phyloP scores from a whole-genome alignment of 2,113 vertebrate species.

The Hemiprocne comata region DNA sequence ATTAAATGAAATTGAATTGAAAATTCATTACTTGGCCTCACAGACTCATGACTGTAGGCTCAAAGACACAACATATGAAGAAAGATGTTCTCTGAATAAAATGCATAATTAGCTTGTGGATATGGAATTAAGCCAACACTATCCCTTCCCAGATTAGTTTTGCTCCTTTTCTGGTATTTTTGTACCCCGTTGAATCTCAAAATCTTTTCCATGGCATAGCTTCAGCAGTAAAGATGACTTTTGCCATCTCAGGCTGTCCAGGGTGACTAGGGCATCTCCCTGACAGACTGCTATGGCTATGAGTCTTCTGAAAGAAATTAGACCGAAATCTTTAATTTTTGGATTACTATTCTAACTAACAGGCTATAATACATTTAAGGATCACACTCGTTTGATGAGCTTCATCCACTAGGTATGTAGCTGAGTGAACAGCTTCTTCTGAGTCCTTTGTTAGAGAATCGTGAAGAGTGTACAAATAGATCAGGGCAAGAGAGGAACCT shows the following conservation, averaged over 20 bases:
- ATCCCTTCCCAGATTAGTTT: neutral
- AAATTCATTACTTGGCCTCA: neutral
- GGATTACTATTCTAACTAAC: neutral
- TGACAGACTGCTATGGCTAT: neutral
- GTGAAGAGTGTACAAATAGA: neutral
- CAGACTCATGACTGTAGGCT: neutral
- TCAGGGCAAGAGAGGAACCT: neutral
- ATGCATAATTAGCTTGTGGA: neutral
- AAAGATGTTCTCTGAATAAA: neutral
- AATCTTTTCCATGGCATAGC: neutral
- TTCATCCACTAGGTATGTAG: neutral
- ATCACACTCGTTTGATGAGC: fast-evolving
- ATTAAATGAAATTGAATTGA: neutral
- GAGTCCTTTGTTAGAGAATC: neutral
- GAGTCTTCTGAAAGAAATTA: neutral
- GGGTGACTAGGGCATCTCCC: neutral
- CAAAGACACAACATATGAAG: neutral
- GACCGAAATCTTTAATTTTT: neutral
- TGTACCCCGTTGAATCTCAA: neutral
- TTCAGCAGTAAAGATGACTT: neutral
- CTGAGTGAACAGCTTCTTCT: neutral
- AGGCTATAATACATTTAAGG: neutral
- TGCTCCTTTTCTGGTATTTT: neutral
- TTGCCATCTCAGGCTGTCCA: neutral
- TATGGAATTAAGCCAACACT: neutral